Conservation (phyloP, 2,797 vertebrate genomes). For the Clamator glandarius region DNA sequence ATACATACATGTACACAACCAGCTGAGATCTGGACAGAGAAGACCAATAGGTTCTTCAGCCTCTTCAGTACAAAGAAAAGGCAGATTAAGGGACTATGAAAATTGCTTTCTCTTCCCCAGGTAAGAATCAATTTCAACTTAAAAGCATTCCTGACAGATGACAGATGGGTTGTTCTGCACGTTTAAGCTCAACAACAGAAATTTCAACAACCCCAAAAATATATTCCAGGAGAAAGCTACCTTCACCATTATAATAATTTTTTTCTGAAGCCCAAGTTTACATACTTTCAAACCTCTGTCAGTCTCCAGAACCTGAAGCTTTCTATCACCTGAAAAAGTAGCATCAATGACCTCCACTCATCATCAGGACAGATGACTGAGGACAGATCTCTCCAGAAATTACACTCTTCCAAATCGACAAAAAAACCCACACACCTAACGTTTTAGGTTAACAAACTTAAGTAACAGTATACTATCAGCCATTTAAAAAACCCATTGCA, state of each 20-base stretch:
- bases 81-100: background rate
- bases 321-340: background rate
- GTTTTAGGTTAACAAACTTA: background rate
- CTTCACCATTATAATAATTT: background rate
- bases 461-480: background rate
- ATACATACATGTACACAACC: background rate
- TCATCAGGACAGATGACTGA: background rate
- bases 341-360: background rate
- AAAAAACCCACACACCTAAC: background rate
- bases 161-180: background rate
- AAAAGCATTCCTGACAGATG: background rate
- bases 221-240: background rate
- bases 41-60: background rate
- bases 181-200: background rate
- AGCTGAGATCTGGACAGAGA: background rate
- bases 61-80: background rate
- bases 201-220: background rate
- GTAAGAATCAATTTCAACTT: background rate
- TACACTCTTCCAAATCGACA: background rate
- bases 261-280: background rate
- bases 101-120: background rate
- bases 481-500: background rate
- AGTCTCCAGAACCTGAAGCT: background rate
- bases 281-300: background rate
- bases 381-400: background rate